Conservation (phyloP, 1,140 invertebrate genomes). For the Pissodes strobi region DNA sequence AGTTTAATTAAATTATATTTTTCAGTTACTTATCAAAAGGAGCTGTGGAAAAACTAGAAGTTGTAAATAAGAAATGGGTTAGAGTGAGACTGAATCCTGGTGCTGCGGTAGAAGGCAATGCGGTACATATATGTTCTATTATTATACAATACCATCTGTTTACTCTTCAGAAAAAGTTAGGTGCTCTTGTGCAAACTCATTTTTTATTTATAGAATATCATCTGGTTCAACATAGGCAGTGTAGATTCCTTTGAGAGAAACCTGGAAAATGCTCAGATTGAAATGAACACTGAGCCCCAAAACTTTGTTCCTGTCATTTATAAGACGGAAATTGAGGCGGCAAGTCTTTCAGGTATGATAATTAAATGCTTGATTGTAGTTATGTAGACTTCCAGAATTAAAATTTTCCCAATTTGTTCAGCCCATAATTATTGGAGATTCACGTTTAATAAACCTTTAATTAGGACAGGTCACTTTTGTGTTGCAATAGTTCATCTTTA, state of each 20-base stretch:
- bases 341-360: slow-evolving; percentile 62
- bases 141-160: too few species aligned
- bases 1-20: neutral
- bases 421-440: too few species aligned
- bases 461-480: too few species aligned
- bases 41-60: slow-evolving; percentile 94
- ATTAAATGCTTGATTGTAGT: neutral
- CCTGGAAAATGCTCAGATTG: slow-evolving; percentile 94
- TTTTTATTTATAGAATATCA: slow-evolving; percentile 67
- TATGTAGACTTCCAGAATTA: neutral
- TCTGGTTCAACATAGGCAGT: slow-evolving; percentile 99
- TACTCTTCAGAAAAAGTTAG: neutral
- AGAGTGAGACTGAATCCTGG: slow-evolving; percentile 80
- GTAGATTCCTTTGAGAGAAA: slow-evolving; percentile 98
- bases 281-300: slow-evolving; percentile 87
- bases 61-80: slow-evolving; percentile 99
- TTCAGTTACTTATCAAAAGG: slow-evolving; percentile 82
- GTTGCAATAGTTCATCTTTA: too few species aligned
- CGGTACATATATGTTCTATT: too few species aligned
- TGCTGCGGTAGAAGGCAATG: slow-evolving; percentile 65
- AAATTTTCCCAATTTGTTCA: too few species aligned
- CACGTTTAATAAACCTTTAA: too few species aligned
- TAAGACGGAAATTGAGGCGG: slow-evolving; percentile 89
- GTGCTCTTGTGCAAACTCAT: slow-evolving; percentile 9
- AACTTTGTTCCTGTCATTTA: slow-evolving; percentile 96